Conservation (phyloP, 2,113 vertebrate species). For the Centropus unirufus region DNA sequence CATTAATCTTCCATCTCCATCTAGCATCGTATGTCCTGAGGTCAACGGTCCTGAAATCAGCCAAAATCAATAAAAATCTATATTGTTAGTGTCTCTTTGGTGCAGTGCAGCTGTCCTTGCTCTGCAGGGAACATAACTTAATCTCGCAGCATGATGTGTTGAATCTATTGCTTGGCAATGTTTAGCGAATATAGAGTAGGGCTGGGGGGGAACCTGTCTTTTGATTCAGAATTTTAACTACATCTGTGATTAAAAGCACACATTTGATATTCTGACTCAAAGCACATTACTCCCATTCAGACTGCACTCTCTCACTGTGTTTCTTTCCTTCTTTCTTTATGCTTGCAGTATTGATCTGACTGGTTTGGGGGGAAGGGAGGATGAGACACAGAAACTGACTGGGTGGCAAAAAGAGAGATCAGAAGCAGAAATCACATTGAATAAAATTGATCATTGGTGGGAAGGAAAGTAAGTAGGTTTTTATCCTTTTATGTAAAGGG, state of each 20-base stretch:
- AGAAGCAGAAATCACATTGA: not conserved
- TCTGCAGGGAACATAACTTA: slow-evolving; percentile 51
- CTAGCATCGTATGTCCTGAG: slow-evolving; percentile 34
- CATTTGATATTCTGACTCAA: slow-evolving; percentile 6
- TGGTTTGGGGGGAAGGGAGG: not conserved
- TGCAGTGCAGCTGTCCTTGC: slow-evolving; percentile 67
- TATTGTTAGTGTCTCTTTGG: not conserved
- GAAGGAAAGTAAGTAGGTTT: not conserved
- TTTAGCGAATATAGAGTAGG: not conserved
- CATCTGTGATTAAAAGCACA: slow-evolving; percentile 20
- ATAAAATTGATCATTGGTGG: not conserved
- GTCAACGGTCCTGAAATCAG: slow-evolving; percentile 39
- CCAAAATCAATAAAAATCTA: slow-evolving; percentile 63
- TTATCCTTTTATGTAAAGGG: not conserved
- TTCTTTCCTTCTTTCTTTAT: not conserved
- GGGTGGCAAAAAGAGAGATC: not conserved
- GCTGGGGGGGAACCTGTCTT: slow-evolving; percentile 38
- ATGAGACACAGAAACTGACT: not conserved
- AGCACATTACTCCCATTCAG: not conserved
- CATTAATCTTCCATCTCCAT: slow-evolving; percentile 15
- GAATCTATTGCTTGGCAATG: slow-evolving; percentile 33
- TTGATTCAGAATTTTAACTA: slow-evolving; percentile 37
- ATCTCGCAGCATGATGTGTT: not conserved
- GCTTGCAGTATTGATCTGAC: not conserved
- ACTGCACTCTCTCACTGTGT: not conserved